Evolutionary conservation across 2,113 vertebrate species (phyloP).

Genomic region (Xenopus laevis): DNA sequence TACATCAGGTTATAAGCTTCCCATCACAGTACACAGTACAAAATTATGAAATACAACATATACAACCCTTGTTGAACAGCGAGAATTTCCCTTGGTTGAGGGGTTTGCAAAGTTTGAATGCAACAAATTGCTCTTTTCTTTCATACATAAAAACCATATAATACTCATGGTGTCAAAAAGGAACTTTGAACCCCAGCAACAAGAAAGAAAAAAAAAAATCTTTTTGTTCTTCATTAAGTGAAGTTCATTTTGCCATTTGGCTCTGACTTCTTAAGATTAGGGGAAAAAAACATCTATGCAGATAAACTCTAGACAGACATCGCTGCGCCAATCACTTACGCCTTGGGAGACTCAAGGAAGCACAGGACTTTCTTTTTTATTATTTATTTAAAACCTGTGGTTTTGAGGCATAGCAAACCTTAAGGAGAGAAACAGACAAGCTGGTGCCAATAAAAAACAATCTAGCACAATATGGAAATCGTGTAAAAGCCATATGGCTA

Average conservation of each 20-base stretch:
- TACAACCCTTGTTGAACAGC: no score
- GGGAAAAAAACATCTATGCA: background rate
- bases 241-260: background rate
- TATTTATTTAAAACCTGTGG: constrained; percentile 36
- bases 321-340: background rate
- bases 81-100: no score
- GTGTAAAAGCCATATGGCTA: constrained; percentile 45
- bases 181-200: no score
- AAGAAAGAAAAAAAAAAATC: no score
- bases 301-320: background rate
- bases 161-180: no score
- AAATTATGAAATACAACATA: no score
- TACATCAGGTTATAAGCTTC: no score
- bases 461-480: constrained; percentile 43
- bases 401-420: constrained; percentile 27
- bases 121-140: no score
- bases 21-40: no score
- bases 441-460: constrained; percentile 42
- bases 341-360: constrained; percentile 31
- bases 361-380: constrained; percentile 8
- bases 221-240: background rate
- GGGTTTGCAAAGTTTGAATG: no score
- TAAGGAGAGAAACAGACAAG: constrained; percentile 38
- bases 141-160: no score
- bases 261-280: background rate